These are phyloP conservation scores for Montipora cactus DNA, from an alignment of 64 coral and sea anemone species.

Conservation along the genomic window DNA sequence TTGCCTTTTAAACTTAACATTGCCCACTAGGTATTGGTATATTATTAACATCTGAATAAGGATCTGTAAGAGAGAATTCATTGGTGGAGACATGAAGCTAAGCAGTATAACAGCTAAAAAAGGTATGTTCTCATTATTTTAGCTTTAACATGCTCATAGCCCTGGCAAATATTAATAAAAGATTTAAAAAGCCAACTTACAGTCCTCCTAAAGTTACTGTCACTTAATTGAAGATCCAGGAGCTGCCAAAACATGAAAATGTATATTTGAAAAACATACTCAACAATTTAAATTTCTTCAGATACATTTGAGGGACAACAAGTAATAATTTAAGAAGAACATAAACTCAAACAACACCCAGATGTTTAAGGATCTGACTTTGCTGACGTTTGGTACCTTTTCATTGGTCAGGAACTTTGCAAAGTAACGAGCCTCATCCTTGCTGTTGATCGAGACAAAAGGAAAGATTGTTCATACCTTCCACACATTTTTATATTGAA, in stretches of 20 bases:
- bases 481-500: neutral
- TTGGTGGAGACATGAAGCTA: neutral
- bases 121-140: no score
- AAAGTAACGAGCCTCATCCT: constrained; percentile 86
- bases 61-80: neutral
- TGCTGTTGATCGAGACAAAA: constrained; percentile 25
- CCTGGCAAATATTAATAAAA: neutral
- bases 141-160: no score
- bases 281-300: no score
- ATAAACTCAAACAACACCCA: no score
- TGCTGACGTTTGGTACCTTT: constrained; percentile 60
- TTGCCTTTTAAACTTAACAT: constrained; percentile 95
- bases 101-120: neutral
- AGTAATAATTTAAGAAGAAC: no score
- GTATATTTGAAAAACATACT: no score
- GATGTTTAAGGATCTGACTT: neutral
- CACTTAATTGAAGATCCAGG: constrained; percentile 92
- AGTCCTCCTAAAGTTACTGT: constrained; percentile 96
- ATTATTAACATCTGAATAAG: constrained; percentile 64
- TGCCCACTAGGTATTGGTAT: constrained; percentile 74
- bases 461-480: neutral
- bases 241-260: constrained; percentile 49
- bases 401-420: constrained; percentile 96
- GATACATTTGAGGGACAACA: no score
- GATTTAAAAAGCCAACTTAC: constrained; percentile 46